phyloP scores from a whole-genome alignment of 2,797 vertebrate genomes.

The Trichosurus vulpecula region DNA sequence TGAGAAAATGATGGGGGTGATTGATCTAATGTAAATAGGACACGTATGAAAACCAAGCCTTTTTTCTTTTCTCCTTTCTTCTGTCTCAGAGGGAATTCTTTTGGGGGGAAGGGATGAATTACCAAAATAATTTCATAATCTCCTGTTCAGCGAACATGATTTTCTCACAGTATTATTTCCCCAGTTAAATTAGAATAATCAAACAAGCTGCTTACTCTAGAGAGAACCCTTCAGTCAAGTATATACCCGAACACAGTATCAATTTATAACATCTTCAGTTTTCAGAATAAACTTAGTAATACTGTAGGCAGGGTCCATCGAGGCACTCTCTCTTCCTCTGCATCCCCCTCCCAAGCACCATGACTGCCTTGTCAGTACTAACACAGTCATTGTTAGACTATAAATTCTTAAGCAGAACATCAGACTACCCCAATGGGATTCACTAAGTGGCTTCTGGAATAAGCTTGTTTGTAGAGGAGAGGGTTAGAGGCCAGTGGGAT shows the following conservation, averaged over 20 bases:
- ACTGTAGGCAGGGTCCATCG: neutral
- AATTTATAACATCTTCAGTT: neutral
- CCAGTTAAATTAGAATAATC: neutral
- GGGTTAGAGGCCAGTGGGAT: neutral
- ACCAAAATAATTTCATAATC: neutral
- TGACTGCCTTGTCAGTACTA: neutral
- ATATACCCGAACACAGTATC: neutral
- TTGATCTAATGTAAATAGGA: slow-evolving; percentile 38
- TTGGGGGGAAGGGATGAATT: neutral
- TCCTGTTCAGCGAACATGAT: neutral
- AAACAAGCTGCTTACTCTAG: neutral
- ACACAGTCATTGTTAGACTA: neutral
- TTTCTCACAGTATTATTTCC: neutral
- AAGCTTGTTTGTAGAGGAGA: neutral
- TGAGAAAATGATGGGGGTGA: slow-evolving; percentile 21
- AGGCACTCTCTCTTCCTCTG: neutral
- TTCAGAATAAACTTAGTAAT: neutral
- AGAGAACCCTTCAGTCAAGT: neutral
- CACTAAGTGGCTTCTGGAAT: neutral
- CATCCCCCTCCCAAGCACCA: neutral
- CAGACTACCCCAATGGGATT: neutral
- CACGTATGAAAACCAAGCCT: slow-evolving; percentile 22
- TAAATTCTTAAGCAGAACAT: neutral
- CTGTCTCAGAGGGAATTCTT: slow-evolving; percentile 27
- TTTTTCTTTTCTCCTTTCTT: neutral